Conservation (phyloP, 2,113 vertebrate species). For the Passer domesticus region DNA sequence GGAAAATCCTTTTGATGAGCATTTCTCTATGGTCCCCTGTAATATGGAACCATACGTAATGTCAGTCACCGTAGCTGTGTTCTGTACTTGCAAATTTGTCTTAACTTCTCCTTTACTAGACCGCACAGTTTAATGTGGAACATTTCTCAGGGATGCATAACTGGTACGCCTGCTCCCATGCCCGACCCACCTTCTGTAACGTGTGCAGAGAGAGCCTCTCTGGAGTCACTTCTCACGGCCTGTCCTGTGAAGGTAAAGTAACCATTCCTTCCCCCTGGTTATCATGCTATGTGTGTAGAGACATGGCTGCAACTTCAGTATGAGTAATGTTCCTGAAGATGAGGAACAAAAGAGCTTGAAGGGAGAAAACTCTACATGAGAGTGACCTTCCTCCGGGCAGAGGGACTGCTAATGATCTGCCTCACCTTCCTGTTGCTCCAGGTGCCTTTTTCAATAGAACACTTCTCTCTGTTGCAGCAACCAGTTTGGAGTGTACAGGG, state of each 20-base stretch:
- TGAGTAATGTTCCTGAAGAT: background rate
- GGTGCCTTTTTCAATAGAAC: background rate
- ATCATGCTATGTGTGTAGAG: background rate
- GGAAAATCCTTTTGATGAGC: background rate
- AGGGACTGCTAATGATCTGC: background rate
- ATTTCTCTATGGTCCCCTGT: background rate
- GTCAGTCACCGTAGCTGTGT: constrained; percentile 47
- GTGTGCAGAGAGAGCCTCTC: constrained; percentile 97
- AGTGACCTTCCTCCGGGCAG: background rate
- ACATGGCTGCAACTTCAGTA: background rate
- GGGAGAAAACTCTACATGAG: background rate
- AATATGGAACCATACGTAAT: background rate
- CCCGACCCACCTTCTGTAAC: constrained; percentile 97
- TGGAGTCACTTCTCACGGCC: constrained; percentile 96
- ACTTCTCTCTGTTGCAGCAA: background rate
- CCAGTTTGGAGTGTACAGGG: background rate
- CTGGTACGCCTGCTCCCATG: constrained; percentile 99
- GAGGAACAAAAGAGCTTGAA: background rate
- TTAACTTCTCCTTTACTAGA: constrained; percentile 86
- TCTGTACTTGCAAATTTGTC: constrained; percentile 78
- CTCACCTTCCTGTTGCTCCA: background rate
- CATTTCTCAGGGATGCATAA: constrained; percentile 99
- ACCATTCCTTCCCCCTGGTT: background rate
- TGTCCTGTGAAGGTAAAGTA: constrained; percentile 94
- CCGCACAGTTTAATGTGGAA: constrained; percentile 99